Percentiles rank a stretch among this genome's conserved stretches.
Evolutionary conservation across 2,113 vertebrate genomes (phyloP).

Genomic region (Pelodiscus sinensis): DNA sequence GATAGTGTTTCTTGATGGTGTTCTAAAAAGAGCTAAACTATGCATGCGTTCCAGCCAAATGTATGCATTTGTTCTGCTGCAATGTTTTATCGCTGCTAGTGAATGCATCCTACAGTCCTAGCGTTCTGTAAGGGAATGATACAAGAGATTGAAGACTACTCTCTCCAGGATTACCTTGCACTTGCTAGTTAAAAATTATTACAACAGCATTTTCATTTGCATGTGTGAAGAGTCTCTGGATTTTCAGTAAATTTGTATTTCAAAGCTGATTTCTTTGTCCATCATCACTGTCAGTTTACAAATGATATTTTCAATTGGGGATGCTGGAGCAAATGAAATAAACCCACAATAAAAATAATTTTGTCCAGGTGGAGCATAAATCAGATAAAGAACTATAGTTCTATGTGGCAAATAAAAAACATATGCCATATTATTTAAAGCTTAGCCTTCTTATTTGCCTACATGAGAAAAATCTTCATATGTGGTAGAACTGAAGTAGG

Average conservation of each 20-base stretch:
- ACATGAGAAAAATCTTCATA: constrained; percentile 72
- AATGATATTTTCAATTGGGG: constrained; percentile 40
- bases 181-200: constrained; percentile 63
- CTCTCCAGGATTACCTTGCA: constrained; percentile 40
- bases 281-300: constrained; percentile 67
- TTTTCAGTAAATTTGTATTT: constrained; percentile 72
- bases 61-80: constrained; percentile 49
- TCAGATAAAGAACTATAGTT: constrained; percentile 77
- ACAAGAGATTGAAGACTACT: constrained; percentile 52
- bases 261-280: constrained; percentile 62
- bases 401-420: constrained; percentile 79
- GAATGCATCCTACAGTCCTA: constrained; percentile 55
- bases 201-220: constrained; percentile 61
- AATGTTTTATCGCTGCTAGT: constrained; percentile 52
- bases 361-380: constrained; percentile 80
- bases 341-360: constrained; percentile 80
- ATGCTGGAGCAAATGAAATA: constrained; percentile 78
- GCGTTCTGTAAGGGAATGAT: constrained; percentile 42
- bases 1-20: constrained; percentile 37
- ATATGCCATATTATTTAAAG: constrained; percentile 77
- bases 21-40: constrained; percentile 58
- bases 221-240: constrained; percentile 61
- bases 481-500: constrained; percentile 68
- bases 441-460: constrained; percentile 72
- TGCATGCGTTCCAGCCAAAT: constrained; percentile 47